Conservation (phyloP, 2,113 vertebrate species). For the Arvicanthis niloticus region DNA sequence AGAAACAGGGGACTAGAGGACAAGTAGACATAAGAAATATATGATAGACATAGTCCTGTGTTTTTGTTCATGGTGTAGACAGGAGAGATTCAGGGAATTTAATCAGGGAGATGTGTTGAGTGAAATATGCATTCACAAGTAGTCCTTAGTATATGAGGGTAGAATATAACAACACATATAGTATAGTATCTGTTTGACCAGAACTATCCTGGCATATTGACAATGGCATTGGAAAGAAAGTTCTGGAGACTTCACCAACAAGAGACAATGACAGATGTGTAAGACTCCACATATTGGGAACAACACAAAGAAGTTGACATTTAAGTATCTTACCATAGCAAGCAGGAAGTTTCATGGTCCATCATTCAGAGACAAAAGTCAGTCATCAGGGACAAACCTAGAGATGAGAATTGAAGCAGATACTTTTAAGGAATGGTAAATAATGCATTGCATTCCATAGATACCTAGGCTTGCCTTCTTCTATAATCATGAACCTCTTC, state of each 20-base stretch:
- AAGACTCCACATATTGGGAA: background rate
- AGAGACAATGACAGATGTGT: background rate
- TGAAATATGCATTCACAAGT: background rate
- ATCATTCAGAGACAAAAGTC: background rate
- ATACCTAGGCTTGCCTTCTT: background rate
- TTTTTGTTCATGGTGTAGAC: background rate
- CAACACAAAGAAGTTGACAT: background rate
- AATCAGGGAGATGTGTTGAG: background rate
- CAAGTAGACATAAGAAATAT: background rate
- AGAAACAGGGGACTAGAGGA: too few relatives aligned
- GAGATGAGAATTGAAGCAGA: background rate
- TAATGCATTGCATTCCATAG: background rate
- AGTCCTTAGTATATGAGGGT: background rate
- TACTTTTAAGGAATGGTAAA: fast-evolving
- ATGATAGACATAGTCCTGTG: background rate
- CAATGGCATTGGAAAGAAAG: fast-evolving
- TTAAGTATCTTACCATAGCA: background rate
- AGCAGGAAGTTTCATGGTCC: background rate
- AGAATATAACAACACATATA: background rate
- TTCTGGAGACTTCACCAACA: background rate
- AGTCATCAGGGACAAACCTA: background rate
- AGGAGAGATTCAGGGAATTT: background rate
- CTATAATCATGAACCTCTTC: background rate
- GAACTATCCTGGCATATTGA: background rate
- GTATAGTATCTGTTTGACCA: background rate